Conservation (phyloP, 1,140 invertebrate species). For the Heliconius nattereri region DNA sequence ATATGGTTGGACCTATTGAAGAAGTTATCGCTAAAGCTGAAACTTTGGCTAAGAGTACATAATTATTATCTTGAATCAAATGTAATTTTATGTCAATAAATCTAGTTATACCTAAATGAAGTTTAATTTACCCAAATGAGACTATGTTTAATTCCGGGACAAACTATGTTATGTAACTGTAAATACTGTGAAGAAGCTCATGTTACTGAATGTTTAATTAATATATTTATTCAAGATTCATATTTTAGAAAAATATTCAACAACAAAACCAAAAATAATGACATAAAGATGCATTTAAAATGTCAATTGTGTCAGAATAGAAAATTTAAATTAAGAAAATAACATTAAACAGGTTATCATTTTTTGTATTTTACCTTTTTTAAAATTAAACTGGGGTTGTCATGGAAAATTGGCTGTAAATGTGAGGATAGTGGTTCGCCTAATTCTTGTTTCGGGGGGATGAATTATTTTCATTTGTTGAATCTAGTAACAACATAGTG, state of each 20-base stretch:
- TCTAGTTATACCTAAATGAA: constrained; percentile 44
- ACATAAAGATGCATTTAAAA: background rate
- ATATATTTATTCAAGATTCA: background rate
- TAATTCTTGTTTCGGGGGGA: too few species aligned
- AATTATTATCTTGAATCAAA: constrained; percentile 86
- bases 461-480: too few species aligned
- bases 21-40: constrained; percentile 98
- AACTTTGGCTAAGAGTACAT: constrained; percentile 85
- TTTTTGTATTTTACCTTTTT: background rate
- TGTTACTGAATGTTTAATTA: background rate
- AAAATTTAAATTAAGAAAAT: background rate
- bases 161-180: background rate
- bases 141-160: background rate
- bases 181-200: background rate
- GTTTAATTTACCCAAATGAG: background rate
- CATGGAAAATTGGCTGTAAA: too few species aligned
- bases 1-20: constrained; percentile 99
- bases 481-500: too few species aligned
- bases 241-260: background rate
- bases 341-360: background rate
- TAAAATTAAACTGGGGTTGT: too few species aligned
- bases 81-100: constrained; percentile 62
- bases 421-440: too few species aligned
- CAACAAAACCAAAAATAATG: background rate
- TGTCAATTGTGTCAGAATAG: background rate